phyloP scores from a whole-genome alignment of 1,140 invertebrate species.

The Mizuhopecten yessoensis region DNA sequence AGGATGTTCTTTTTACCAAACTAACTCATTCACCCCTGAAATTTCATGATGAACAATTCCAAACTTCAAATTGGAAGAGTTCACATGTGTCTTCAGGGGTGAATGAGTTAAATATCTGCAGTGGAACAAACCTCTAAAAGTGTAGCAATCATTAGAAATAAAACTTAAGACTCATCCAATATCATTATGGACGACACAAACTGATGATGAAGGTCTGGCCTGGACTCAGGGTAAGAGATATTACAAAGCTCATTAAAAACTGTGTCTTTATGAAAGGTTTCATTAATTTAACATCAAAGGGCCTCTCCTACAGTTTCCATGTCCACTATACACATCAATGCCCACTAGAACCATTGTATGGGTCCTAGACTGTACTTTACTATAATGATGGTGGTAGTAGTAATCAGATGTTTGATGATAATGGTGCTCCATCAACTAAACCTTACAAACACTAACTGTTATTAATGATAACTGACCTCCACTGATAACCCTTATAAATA shows the following conservation, averaged over 20 bases:
- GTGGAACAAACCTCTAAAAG: too few relatives aligned
- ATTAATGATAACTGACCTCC: conserved; percentile 10
- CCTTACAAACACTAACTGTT: background rate
- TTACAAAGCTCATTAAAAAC: background rate
- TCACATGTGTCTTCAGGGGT: too few relatives aligned
- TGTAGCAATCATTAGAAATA: too few relatives aligned
- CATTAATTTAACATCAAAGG: background rate
- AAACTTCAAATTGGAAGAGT: too few relatives aligned
- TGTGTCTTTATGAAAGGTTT: background rate
- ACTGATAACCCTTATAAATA: background rate
- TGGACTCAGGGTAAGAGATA: background rate
- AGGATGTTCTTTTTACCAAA: background rate
- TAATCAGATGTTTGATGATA: background rate
- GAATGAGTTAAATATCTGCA: too few relatives aligned
- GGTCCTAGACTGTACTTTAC: background rate
- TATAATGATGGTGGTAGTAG: background rate
- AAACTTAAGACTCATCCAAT: too few relatives aligned
- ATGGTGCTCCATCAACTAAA: background rate
- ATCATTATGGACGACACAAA: background rate
- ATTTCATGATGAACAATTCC: too few relatives aligned
- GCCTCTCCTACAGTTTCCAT: background rate
- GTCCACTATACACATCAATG: background rate
- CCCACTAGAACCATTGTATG: background rate
- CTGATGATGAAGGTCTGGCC: background rate
- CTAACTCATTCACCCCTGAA: too few relatives aligned